Conservation (phyloP, 2,113 vertebrate genomes). For the Paradisaea rubra region DNA sequence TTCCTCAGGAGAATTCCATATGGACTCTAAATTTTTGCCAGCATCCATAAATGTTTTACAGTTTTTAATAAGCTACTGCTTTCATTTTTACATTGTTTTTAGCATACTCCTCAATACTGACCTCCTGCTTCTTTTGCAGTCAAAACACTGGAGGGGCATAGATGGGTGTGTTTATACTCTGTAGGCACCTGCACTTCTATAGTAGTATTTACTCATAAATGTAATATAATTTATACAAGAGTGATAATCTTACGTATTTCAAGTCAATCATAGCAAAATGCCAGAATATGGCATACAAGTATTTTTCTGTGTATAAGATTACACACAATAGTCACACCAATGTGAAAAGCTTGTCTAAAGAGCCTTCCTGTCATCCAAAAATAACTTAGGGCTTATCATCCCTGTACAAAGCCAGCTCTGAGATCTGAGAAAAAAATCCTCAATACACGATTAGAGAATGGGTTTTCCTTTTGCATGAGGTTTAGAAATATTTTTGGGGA, state of each 20-base stretch:
- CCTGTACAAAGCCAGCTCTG: not conserved
- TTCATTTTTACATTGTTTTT: not conserved
- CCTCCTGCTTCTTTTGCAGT: not conserved
- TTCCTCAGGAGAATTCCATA: not conserved
- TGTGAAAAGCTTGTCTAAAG: not conserved
- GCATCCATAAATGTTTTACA: not conserved
- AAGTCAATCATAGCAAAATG: not conserved
- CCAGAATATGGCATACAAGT: not conserved
- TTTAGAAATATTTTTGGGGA: not conserved
- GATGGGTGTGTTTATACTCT: not conserved
- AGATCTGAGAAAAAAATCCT: not conserved
- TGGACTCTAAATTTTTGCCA: not conserved
- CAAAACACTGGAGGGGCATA: rapidly evolving
- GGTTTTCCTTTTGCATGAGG: not conserved
- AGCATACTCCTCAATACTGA: not conserved
- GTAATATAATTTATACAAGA: not conserved
- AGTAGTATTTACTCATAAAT: not conserved
- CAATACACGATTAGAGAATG: not conserved
- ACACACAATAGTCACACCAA: not conserved
- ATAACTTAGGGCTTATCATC: not conserved
- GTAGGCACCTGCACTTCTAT: not conserved
- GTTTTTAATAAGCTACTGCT: not conserved
- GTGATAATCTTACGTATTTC: not conserved
- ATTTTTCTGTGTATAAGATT: not conserved
- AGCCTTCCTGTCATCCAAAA: not conserved